These are phyloP conservation scores for Andricus grossulariae DNA, from an alignment of 1,140 invertebrate species.

Conservation along the genomic window DNA sequence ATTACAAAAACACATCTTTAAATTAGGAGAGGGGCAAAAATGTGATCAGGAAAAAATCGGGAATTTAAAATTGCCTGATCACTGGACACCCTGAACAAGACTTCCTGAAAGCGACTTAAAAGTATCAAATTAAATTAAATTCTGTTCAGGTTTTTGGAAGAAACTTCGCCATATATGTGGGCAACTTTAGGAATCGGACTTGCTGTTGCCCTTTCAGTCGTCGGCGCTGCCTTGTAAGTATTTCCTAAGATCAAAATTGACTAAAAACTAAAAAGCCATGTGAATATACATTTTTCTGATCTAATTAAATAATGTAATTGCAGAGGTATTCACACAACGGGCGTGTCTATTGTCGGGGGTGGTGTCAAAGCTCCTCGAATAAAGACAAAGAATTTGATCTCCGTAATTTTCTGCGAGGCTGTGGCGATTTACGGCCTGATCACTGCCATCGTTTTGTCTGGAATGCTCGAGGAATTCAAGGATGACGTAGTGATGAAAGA, in stretches of 20 bases:
- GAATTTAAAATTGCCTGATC: no score
- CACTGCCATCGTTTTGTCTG: conserved; percentile 96
- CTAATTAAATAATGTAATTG: conserved; percentile 42
- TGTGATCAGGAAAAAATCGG: no score
- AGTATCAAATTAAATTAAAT: conserved; percentile 29
- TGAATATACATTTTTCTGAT: conserved; percentile 20
- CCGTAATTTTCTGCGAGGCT: conserved; percentile 99
- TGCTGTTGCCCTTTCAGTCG: conserved; percentile 95
- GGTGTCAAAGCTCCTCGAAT: conserved; percentile 99
- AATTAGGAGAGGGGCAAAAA: no score
- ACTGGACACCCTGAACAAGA: no score
- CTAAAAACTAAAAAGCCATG: neutral
- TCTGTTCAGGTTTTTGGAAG: conserved; percentile 83
- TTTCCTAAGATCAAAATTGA: neutral
- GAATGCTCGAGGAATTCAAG: conserved; percentile 82
- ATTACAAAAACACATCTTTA: no score
- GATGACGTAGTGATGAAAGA: conserved; percentile 52
- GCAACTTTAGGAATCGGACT: conserved; percentile 93
- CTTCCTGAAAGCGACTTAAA: neutral
- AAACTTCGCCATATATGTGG: conserved; percentile 96
- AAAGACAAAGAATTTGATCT: conserved; percentile 99
- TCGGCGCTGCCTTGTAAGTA: conserved; percentile 94
- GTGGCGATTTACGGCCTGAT: conserved; percentile 99
- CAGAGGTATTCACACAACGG: conserved; percentile 96
- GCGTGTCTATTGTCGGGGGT: conserved; percentile 96